Base-by-base conservation (phyloP, 2,888 invertebrate species). In the Phyllotreta cruciferae region DNA sequence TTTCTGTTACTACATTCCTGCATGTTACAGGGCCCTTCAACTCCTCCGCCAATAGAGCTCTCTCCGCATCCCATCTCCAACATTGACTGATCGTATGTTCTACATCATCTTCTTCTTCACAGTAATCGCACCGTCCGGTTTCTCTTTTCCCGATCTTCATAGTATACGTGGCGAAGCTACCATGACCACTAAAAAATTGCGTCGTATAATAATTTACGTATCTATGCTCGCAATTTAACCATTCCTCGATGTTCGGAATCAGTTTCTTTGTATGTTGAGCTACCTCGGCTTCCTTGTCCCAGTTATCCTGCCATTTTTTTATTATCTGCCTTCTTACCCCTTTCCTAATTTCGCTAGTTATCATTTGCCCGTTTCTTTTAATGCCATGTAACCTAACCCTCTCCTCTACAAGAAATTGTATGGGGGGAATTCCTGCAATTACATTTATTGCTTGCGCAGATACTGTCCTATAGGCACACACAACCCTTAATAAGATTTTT, bases 401-500 rank as follows among this genome's bases (percentile, higher is more conserved):
- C 39, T 49, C 62, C 1, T 42, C 13, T 10, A 36, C 45, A 14
- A 45, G 4, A 1, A 63, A 39, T 6, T 63, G 39, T n/a, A 63
- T 34, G 2, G 63, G 63, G 4, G 37, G 53, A 14, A 47, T 34
- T 3, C 38, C 58, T 0, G 60, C 58, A 3, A 63, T 34, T 8
- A 52, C 54, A 14, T 42, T 53, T 1, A 36, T 35, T 8, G 63
- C 58, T 5, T 24, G 52, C 10, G 6, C 24, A 0, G 58, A 42
- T 7, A 60, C 63, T 4, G 63, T 53, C 10, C 58, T 45, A 35
- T 60, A 63, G 9, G 39, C 62, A 6, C 2, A 24, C 0, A 13
- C 13, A 1, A 58, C 52, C 11, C 57, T 50, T 3, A 62, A 4
- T 1, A 41, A 8, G 14, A 34, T 24, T 38, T 36, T 49, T 7